phyloP scores from a whole-genome alignment of 2,113 vertebrate species.

The Vulpes lagopus region DNA sequence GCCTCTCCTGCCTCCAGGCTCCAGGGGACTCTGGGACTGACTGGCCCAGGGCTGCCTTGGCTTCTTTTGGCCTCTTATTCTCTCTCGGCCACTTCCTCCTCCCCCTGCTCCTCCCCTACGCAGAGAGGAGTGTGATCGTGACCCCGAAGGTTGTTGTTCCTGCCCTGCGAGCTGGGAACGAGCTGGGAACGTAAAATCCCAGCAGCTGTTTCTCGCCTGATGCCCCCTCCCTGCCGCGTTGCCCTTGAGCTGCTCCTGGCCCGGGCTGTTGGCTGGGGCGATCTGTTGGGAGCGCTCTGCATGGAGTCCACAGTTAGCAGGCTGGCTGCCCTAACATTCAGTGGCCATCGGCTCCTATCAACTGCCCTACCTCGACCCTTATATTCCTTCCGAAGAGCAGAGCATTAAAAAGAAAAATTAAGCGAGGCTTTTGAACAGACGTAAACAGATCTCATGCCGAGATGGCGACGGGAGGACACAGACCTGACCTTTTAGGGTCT shows the following conservation, averaged over 20 bases:
- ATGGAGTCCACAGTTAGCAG: conserved; percentile 26
- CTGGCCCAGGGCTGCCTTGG: background rate
- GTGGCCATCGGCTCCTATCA: background rate
- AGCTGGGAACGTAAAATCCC: background rate
- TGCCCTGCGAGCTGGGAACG: background rate
- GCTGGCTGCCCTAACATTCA: background rate
- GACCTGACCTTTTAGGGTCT: background rate
- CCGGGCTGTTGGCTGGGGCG: background rate
- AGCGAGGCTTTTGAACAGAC: background rate
- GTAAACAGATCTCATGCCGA: background rate
- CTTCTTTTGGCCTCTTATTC: background rate
- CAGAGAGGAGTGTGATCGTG: background rate
- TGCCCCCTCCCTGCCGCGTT: too few species aligned
- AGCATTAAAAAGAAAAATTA: background rate
- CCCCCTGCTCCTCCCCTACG: background rate
- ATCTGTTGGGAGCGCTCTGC: conserved; percentile 51
- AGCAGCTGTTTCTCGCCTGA: background rate
- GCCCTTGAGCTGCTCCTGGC: conserved; percentile 26
- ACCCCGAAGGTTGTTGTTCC: background rate
- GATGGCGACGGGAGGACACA: accelerated
- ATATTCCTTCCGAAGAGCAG: background rate
- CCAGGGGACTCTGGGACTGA: background rate
- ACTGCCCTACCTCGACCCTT: background rate
- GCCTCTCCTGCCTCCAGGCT: too few species aligned
- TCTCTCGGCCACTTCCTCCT: background rate